These are phyloP conservation scores for Sus cebifrons DNA, from an alignment of 2,797 vertebrate species.

Conservation along the genomic window DNA sequence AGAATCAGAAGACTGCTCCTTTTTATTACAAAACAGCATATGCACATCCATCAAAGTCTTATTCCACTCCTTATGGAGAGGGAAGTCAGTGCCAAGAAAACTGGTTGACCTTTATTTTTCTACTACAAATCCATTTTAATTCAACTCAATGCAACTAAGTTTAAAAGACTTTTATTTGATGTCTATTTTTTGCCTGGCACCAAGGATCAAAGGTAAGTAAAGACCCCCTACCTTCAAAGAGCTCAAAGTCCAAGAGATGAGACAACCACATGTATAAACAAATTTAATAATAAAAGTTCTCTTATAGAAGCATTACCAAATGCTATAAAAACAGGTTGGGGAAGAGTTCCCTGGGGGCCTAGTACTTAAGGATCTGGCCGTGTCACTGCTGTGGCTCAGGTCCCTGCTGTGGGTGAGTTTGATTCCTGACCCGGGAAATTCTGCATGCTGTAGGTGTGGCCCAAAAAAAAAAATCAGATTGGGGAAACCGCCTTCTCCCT, in stretches of 20 bases:
- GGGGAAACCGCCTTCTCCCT: neutral
- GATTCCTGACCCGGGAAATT: too few relatives aligned
- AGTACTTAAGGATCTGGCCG: too few relatives aligned
- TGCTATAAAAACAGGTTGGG: neutral
- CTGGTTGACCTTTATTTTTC: constrained; percentile 16
- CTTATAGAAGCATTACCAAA: constrained; percentile 34
- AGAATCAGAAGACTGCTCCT: constrained; percentile 63
- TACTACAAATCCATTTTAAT: constrained; percentile 9
- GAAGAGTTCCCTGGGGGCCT: too few relatives aligned
- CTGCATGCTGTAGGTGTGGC: too few relatives aligned
- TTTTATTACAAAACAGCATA: constrained; percentile 33
- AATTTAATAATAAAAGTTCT: neutral
- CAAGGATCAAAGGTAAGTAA: neutral
- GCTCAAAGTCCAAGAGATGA: neutral
- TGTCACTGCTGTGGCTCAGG: too few relatives aligned
- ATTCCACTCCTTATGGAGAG: neutral
- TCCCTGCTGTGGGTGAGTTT: too few relatives aligned
- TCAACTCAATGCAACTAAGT: neutral
- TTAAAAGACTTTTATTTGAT: neutral
- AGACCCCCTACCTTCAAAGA: neutral
- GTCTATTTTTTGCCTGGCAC: neutral
- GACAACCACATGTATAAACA: neutral
- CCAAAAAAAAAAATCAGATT: neutral
- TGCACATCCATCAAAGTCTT: neutral
- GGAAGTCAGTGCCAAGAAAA: neutral